Evolutionary conservation across 2,888 invertebrate species (phyloP), one percentile per base, ranked within the genome.

Genomic region (Noctua pronuba): DNA sequence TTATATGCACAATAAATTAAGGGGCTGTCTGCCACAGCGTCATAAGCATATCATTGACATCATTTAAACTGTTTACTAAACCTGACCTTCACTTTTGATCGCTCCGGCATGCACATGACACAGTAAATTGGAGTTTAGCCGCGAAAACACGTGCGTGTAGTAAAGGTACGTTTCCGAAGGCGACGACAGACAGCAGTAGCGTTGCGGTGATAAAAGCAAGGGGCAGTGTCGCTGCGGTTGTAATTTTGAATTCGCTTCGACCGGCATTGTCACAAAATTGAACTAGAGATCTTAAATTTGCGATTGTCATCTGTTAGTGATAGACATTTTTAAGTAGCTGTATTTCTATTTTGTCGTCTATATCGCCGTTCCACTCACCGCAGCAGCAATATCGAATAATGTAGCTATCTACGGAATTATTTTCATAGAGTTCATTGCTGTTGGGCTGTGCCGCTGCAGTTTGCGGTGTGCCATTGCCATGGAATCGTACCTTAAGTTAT

Each of bases 1-100:
- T n/a, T n/a, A 35, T 52, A 41, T 13, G 28, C 38, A 60, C 28
- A 28, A 16, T n/a, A 67, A 67, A 72, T 31, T 21, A 16, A 35
- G 16, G 21, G 10, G 16, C 38, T 11, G 28, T 38, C 38, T 13
- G 41, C n/a, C 41, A 44, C 35, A 24, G 44, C 28, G 35, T 38
- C 75, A 58, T 21, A 11, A 11, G 31, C 38, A 79, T 77, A 31
- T 80, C 8, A 79, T 44, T 62, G 72, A 62, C 38, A 80, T 44
- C 16, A 11, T 80, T 80, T 52, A 46, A 38, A 16, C 28, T 55
- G n/a, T 78, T 55, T 31, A 62, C 18, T 18, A 44, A 44, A 38
- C 24, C 5, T 24, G 35, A 66, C 82, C 79, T 82, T 58, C 28
- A 41, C 3, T 41, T 58, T 55, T 46, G 38, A 75, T 58, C 58